A percentile compares a stretch with the other conserved stretches of the same genome.
phyloP scores from a whole-genome alignment of 2,888 invertebrate species.

The Pelosia muscerda region DNA sequence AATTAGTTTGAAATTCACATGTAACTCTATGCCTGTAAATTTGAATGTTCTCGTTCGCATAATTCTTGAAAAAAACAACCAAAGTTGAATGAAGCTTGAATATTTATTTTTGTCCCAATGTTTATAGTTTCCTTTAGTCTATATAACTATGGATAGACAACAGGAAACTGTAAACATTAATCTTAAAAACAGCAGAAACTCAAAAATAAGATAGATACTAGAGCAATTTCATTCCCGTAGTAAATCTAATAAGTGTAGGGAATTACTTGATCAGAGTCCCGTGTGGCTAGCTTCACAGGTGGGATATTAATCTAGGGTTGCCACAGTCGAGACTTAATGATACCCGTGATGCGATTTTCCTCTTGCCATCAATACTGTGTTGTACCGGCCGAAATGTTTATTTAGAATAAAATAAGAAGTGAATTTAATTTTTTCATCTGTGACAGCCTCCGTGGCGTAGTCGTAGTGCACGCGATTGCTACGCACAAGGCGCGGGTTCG shows the following conservation, averaged over 20 bases:
- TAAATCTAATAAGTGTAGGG: slow-evolving; percentile 47
- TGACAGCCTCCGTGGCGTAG: too few species aligned
- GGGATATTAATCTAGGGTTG: slow-evolving; percentile 40
- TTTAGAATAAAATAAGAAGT: background rate
- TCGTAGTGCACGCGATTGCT: too few species aligned
- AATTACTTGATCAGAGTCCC: slow-evolving; percentile 40
- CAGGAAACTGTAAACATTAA: slow-evolving; percentile 6
- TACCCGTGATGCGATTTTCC: slow-evolving; percentile 45
- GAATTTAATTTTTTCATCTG: background rate
- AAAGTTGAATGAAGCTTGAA: too few species aligned
- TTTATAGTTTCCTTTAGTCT: too few species aligned
- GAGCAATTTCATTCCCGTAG: slow-evolving; percentile 34
- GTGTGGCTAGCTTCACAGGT: slow-evolving; percentile 44
- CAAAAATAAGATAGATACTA: slow-evolving; percentile 30
- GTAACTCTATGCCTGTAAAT: too few species aligned
- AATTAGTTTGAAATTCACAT: too few species aligned
- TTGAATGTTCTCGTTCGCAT: too few species aligned
- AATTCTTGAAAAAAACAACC: too few species aligned
- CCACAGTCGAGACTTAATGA: slow-evolving; percentile 40
- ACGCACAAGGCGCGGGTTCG: too few species aligned
- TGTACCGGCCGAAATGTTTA: background rate
- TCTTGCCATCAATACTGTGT: slow-evolving; percentile 41
- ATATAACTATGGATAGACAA: background rate
- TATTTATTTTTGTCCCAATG: too few species aligned
- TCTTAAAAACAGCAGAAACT: slow-evolving; percentile 21